Evolutionary conservation across 2,888 invertebrate species (phyloP).

Genomic region (Drosophila flavopinicola): DNA sequence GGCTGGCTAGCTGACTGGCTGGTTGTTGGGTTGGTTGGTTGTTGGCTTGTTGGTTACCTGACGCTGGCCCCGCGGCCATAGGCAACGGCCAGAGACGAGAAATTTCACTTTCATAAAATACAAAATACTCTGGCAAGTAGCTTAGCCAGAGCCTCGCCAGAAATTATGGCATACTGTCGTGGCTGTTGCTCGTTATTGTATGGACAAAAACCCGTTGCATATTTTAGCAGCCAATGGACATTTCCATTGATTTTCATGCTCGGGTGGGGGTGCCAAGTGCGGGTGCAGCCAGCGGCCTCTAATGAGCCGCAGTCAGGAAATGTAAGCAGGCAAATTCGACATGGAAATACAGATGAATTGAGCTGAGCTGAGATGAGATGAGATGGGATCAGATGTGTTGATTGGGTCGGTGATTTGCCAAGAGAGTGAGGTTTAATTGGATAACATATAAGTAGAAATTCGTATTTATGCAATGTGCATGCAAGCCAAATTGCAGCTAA

Average conservation of each 20-base stretch:
- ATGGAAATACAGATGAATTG: conserved; percentile 44
- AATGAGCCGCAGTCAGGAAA: conserved; percentile 61
- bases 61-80: conserved; percentile 52
- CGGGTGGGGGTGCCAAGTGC: conserved; percentile 44
- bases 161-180: conserved; percentile 55
- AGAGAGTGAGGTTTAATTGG: conserved; percentile 47
- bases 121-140: conserved; percentile 53
- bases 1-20: conserved; percentile 12
- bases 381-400: conserved; percentile 29
- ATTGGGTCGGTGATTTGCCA: conserved; percentile 37
- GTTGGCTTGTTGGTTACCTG: conserved; percentile 41
- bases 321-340: conserved; percentile 23
- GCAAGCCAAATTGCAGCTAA: background rate
- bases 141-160: conserved; percentile 39
- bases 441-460: conserved; percentile 34
- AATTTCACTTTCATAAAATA: conserved; percentile 65
- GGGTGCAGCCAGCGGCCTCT: conserved; percentile 64
- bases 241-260: conserved; percentile 30
- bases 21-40: conserved; percentile 10
- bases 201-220: conserved; percentile 53
- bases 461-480: conserved; percentile 28
- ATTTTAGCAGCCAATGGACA: conserved; percentile 43
- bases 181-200: conserved; percentile 34
- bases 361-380: conserved; percentile 25
- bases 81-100: conserved; percentile 34